Evolutionary conservation across 2,797 vertebrate species (phyloP).

Genomic region (Poecilia wingei): DNA sequence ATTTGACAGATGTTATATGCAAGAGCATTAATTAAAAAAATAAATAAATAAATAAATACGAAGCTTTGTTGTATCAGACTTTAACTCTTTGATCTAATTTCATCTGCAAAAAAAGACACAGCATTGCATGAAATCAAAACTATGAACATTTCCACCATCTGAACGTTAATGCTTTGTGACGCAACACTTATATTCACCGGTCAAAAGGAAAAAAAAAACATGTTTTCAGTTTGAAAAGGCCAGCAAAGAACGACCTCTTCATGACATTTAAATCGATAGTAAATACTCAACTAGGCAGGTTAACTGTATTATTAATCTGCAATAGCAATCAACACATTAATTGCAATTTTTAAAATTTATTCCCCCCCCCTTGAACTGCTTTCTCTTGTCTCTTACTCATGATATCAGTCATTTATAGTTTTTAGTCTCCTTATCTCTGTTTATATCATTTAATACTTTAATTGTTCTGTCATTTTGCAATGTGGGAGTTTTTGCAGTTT

Average conservation of each 20-base stretch:
- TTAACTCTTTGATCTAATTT: too few species aligned
- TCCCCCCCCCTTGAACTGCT: not conserved
- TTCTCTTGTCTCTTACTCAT: not conserved
- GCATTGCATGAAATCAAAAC: too few species aligned
- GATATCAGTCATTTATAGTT: not conserved
- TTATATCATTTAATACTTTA: not conserved
- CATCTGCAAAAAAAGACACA: too few species aligned
- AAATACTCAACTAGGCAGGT: not conserved
- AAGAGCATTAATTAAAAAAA: too few species aligned
- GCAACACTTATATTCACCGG: not conserved
- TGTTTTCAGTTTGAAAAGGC: not conserved
- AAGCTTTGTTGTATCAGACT: too few species aligned
- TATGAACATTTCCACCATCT: not conserved
- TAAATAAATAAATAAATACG: too few species aligned
- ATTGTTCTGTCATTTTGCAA: not conserved
- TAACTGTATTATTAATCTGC: not conserved
- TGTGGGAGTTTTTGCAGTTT: constrained; percentile 10
- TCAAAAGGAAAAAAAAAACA: not conserved
- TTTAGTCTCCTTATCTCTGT: not conserved
- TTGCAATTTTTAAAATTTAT: not conserved
- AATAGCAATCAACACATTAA: not conserved
- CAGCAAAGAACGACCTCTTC: not conserved
- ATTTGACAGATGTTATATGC: too few species aligned
- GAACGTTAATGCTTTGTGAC: not conserved
- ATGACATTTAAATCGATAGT: not conserved